These are phyloP conservation scores for Apodemus sylvaticus DNA, from an alignment of 2,113 vertebrate genomes.

Conservation along the genomic window DNA sequence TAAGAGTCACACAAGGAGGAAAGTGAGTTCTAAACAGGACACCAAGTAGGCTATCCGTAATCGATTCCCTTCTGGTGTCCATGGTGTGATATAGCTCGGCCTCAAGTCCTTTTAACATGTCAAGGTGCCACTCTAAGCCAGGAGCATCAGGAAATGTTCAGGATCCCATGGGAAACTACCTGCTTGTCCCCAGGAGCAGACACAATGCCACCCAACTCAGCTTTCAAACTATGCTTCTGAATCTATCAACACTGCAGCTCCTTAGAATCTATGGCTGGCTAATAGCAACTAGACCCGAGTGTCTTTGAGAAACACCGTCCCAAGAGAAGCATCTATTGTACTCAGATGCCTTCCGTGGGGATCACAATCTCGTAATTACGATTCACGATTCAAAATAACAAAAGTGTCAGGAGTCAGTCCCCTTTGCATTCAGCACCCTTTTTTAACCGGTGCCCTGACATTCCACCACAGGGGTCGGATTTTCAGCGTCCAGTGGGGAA, in stretches of 20 bases:
- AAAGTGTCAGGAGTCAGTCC: not conserved
- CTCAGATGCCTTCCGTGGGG: not conserved
- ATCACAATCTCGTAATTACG: not conserved
- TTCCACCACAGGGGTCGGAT: not conserved
- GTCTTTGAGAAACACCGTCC: not conserved
- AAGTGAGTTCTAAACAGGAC: not conserved
- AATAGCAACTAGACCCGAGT: not conserved
- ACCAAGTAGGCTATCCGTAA: accelerated
- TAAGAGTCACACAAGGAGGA: accelerated
- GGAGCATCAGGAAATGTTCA: not conserved
- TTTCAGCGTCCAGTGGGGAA: not conserved
- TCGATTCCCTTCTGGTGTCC: not conserved
- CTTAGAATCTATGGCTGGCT: not conserved
- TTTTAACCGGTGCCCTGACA: not conserved
- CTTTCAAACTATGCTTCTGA: accelerated
- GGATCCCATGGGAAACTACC: not conserved
- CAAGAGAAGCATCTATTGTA: not conserved
- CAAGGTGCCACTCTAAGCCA: not conserved
- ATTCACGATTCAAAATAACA: not conserved
- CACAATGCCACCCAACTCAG: not conserved
- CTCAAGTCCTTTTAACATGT: not conserved
- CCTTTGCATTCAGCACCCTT: not conserved
- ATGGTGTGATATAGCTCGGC: not conserved
- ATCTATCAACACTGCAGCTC: not conserved
- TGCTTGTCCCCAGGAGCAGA: not conserved